Evolutionary conservation across 2,113 vertebrate genomes (phyloP).

Genomic region (Pelecanus crispus): DNA sequence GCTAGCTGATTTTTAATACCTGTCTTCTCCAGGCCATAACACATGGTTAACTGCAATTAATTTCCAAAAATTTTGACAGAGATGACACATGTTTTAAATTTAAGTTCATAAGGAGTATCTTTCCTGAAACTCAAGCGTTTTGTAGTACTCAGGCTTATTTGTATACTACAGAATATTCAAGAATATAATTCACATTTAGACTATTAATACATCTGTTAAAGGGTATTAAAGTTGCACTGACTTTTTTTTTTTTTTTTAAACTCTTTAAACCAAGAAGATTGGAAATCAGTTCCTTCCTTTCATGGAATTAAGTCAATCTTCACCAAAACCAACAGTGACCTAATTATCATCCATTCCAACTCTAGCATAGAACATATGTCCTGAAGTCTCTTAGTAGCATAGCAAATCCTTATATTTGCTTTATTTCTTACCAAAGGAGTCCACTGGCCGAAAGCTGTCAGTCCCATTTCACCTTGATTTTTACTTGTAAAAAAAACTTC

Average conservation of each 20-base stretch:
- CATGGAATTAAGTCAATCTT: background rate
- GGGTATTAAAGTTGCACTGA: background rate
- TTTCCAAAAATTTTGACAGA: background rate
- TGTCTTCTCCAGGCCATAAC: background rate
- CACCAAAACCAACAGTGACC: background rate
- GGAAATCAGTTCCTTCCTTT: background rate
- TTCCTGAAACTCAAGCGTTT: background rate
- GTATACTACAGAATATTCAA: background rate
- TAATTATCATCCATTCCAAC: background rate
- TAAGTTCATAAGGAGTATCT: background rate
- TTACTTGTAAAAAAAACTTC: constrained; percentile 79
- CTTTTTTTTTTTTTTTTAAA: background rate
- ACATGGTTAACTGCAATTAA: background rate
- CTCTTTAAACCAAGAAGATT: background rate
- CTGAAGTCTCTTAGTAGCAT: accelerated
- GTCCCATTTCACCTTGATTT: constrained; percentile 58
- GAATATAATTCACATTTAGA: background rate
- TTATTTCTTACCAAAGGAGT: constrained; percentile 76
- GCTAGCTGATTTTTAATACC: background rate
- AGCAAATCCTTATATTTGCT: background rate
- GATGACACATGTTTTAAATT: background rate
- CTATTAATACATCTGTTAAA: background rate
- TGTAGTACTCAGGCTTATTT: background rate
- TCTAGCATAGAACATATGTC: background rate
- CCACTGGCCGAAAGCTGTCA: constrained; percentile 78